These are phyloP conservation scores for Stenodema calcarata DNA, from an alignment of 2,888 invertebrate species.

Conservation along the genomic window DNA sequence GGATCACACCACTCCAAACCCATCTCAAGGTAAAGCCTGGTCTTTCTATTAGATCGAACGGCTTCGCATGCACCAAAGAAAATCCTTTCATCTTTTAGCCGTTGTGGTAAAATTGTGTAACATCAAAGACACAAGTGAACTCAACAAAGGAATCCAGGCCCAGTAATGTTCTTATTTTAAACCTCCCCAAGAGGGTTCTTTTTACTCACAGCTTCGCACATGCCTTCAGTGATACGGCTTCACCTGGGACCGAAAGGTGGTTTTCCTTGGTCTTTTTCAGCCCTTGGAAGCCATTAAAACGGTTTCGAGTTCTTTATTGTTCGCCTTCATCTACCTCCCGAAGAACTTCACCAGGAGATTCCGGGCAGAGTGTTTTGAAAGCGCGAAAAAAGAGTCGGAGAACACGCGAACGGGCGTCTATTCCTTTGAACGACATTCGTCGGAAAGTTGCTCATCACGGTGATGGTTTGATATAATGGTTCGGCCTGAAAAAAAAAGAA, in stretches of 20 bases:
- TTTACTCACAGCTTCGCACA: not conserved
- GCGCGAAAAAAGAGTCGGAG: not conserved
- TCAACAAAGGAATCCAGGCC: not conserved
- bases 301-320: not conserved
- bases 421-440: not conserved
- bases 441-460: conserved; percentile 31
- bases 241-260: not conserved
- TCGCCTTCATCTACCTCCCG: not conserved
- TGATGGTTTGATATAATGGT: conserved; percentile 33
- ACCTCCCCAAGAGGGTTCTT: not conserved
- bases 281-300: not conserved
- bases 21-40: not conserved
- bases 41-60: not conserved
- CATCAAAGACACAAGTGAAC: conserved; percentile 2
- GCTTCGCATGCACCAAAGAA: not conserved
- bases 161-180: not conserved
- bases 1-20: not conserved
- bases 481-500: not conserved
- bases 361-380: not conserved
- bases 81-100: not conserved
- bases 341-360: not conserved
- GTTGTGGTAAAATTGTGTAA: not conserved
- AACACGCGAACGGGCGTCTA: not conserved
- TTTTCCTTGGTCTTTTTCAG: not conserved
- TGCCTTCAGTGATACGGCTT: not conserved